A percentile compares a stretch with the other conserved stretches of the same genome.
These are phyloP conservation scores for Margarornis squamiger DNA, from an alignment of 2,797 vertebrate genomes.

Conservation along the genomic window DNA sequence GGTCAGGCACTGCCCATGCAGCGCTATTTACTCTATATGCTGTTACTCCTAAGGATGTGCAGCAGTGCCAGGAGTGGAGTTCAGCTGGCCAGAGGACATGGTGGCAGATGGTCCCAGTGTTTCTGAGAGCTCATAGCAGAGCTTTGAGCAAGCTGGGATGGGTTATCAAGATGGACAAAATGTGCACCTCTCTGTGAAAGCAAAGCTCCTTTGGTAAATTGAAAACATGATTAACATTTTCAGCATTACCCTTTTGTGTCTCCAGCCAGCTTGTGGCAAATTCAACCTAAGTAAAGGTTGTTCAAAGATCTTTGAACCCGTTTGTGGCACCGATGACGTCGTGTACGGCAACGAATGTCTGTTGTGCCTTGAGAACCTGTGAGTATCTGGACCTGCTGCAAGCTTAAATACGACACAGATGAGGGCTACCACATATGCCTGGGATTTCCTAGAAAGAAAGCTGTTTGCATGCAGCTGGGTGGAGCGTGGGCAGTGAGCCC, in stretches of 20 bases:
- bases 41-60: neutral
- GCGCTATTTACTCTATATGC: neutral
- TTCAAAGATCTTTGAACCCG: slow-evolving; percentile 14
- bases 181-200: neutral
- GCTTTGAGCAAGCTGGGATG: neutral
- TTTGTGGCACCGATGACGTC: slow-evolving; percentile 51
- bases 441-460: slow-evolving; percentile 45
- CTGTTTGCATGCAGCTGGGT: neutral
- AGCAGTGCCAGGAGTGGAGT: neutral
- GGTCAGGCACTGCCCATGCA: neutral
- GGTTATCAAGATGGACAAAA: neutral
- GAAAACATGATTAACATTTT: neutral
- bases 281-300: neutral
- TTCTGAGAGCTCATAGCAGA: neutral
- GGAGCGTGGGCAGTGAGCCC: neutral
- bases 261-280: slow-evolving; percentile 47
- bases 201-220: neutral
- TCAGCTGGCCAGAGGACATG: neutral
- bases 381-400: neutral
- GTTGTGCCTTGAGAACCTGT: slow-evolving; percentile 50
- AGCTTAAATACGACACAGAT: accelerated
- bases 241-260: neutral
- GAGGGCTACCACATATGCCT: neutral
- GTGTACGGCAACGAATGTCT: slow-evolving; percentile 61
- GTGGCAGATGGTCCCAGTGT: neutral